Conservation (phyloP, 2,797 vertebrate genomes). For the Salmo trutta region DNA sequence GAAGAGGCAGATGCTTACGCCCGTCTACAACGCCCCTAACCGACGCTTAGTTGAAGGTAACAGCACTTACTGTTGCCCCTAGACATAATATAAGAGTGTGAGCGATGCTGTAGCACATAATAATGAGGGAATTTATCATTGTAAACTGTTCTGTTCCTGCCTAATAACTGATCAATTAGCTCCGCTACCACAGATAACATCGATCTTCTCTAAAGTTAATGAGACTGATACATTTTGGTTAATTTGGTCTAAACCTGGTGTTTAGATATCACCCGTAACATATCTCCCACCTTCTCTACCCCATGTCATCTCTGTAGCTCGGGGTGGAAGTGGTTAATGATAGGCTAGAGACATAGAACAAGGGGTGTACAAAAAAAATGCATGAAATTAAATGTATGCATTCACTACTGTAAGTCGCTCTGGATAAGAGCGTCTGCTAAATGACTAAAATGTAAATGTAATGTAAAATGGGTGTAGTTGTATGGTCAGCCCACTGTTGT, state of each 20-base stretch:
- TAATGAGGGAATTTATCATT: not conserved
- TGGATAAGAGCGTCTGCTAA: too few species aligned
- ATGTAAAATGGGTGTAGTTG: slow-evolving; percentile 21
- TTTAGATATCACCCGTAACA: slow-evolving; percentile 40
- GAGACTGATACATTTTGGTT: slow-evolving; percentile 74
- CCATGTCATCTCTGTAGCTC: slow-evolving; percentile 63
- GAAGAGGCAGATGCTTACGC: too few species aligned
- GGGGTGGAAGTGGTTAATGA: slow-evolving; percentile 74
- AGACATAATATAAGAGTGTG: not conserved
- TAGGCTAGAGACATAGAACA: slow-evolving; percentile 54
- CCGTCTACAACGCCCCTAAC: too few species aligned
- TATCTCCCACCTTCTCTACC: slow-evolving; percentile 28
- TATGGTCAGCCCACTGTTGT: not conserved
- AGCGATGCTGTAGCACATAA: too few species aligned
- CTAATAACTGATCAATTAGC: slow-evolving; percentile 64
- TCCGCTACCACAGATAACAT: slow-evolving; percentile 49
- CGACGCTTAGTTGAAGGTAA: too few species aligned
- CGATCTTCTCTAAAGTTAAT: slow-evolving; percentile 72
- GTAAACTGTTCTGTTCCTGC: slow-evolving; percentile 36
- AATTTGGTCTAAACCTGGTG: slow-evolving; percentile 67
- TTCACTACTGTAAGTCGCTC: too few species aligned
- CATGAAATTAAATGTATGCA: too few species aligned
- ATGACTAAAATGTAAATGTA: too few species aligned
- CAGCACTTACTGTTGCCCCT: too few species aligned
- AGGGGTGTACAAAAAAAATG: slow-evolving; percentile 38